Percentiles rank a stretch among this genome's conserved stretches.
phyloP scores from a whole-genome alignment of 2,888 invertebrate genomes.

The Agrotis clavis region DNA sequence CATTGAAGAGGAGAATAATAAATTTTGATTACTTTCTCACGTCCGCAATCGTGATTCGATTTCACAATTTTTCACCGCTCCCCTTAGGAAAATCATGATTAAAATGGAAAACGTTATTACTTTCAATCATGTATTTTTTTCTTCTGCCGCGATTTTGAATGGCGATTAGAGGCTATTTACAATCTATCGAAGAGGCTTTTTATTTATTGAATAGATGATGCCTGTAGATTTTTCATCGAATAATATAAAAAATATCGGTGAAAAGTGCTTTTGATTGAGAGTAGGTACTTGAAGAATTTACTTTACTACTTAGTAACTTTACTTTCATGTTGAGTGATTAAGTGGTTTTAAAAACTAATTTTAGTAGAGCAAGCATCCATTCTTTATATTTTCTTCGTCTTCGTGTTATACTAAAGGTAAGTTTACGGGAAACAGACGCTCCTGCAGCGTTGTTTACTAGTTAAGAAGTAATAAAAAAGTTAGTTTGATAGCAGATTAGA shows the following conservation, averaged over 20 bases:
- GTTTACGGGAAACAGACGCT: slow-evolving; percentile 71
- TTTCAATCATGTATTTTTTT: slow-evolving; percentile 72
- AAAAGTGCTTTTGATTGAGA: slow-evolving; percentile 10
- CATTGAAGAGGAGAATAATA: slow-evolving; percentile 87
- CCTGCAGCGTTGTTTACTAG: slow-evolving; percentile 80
- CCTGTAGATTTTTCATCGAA: slow-evolving; percentile 47
- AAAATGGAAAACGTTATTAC: slow-evolving; percentile 83
- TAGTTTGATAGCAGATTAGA: slow-evolving; percentile 87
- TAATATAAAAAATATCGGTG: slow-evolving; percentile 36
- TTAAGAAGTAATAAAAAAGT: slow-evolving; percentile 87
- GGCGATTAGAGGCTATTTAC: slow-evolving; percentile 62
- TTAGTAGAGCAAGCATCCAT: background rate
- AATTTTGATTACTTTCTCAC: slow-evolving; percentile 90
- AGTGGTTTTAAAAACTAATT: background rate
- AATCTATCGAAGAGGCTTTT: slow-evolving; percentile 56
- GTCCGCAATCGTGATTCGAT: slow-evolving; percentile 88
- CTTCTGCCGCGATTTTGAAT: slow-evolving; percentile 66
- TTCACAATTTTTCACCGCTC: slow-evolving; percentile 83
- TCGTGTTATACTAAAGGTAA: background rate
- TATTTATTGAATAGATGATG: slow-evolving; percentile 62
- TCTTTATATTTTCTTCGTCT: background rate
- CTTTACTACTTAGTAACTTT: no score
- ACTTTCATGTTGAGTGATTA: slow-evolving; percentile 13
- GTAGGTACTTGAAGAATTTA: background rate
- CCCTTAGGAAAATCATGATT: slow-evolving; percentile 82